Base-by-base conservation (phyloP, 2,113 vertebrate genomes). In the Talpa occidentalis region DNA sequence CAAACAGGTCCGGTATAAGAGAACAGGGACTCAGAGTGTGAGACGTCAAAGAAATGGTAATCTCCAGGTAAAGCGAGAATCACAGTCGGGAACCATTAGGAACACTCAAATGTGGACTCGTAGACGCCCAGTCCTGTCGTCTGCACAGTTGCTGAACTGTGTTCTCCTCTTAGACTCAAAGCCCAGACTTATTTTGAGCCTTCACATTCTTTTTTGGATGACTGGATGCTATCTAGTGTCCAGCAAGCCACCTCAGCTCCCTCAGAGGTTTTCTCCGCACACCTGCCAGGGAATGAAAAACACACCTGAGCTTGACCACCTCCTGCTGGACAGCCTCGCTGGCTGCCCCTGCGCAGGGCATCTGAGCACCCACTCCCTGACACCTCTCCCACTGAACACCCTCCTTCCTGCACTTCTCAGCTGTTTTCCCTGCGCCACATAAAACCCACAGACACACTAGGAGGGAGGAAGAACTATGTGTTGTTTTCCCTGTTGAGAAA, bases 141-240 rank as follows among this genome's bases (percentile, higher is more conserved):
- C 15, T 16, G 22, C 16, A 21, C 1, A 47, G 16, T 5, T 59
- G 15, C 52, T 15, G 26, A n/a, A n/a, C 22, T 32, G 7, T 30
- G 35, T 49, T 19, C 17, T 42, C 42, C 44, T 62, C 32, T 37
- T 12, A 44, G 69, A 73, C 16, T 0, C 35, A 67, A 49, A 73
- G 35, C 9, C 32, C 54, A 49, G 5, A 22, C 10, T 47, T 52
- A 47, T 30, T 56, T 52, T 26, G 12, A 79, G 9, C 32, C 28
- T 0, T 37, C 32, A 22, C 0, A 2, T 1, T 69, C 15, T 5
- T 32, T 35, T 6, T 19, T 1, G 1, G 52, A 22, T 28, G 26
- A 17, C 0, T 0, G 11, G 12, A 2, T 21, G 14, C 2, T 17
- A 56, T 8, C 10, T 10, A 8, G 0, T 7, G 24, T 62, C 17